Evolutionary conservation across 2,797 vertebrate genomes (phyloP), one percentile per base, ranked within the genome.

Genomic region (Esox lucius): DNA sequence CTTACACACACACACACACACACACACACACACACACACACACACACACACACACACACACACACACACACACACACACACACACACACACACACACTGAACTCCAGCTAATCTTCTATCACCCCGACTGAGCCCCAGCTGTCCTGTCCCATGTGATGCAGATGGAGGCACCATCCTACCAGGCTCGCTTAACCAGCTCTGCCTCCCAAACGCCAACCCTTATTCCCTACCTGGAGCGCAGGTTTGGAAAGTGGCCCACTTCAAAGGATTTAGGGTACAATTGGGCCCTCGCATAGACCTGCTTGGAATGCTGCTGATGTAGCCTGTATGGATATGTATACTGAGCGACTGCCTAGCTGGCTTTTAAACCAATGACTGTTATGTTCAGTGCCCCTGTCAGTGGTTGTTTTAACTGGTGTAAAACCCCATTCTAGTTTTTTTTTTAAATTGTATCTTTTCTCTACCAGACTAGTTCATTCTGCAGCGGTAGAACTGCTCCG

Each of bases 41-140:
- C 87, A 83, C 82, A 89, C 87, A 90, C 85, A 88, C 87, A 83
- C 82, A 90, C 87, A 82, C 82, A 89, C 87, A 88, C 87, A 82
- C 82, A 89, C 87, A 90, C 87, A 90, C 85, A 88, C 87, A 3
- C 28, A 88, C 87, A 83, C 82, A 90, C 87, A 90, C 85, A 88
- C 87, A 83, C 82, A 89, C 87, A 90, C 85, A 88, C 87, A 83
- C 82, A 90, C 87, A 90, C 85, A 88, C 87, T 77, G 87, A 88
- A 3, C 86, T 83, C 83, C 75, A 0, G 70, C 83, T 93, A 90
- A 93, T 91, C 89, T 91, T 86, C 89, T 59, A 69, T 89, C 86
- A 88, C 89, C 87, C 22, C 26, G 26, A 9, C 17, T 24, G 19
- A 85, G 82, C 82, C 87, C 85, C 89, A 87, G 90, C 88, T 91